Evolutionary conservation across 2,113 vertebrate genomes (phyloP).

Genomic region (Peromyscus leucopus): DNA sequence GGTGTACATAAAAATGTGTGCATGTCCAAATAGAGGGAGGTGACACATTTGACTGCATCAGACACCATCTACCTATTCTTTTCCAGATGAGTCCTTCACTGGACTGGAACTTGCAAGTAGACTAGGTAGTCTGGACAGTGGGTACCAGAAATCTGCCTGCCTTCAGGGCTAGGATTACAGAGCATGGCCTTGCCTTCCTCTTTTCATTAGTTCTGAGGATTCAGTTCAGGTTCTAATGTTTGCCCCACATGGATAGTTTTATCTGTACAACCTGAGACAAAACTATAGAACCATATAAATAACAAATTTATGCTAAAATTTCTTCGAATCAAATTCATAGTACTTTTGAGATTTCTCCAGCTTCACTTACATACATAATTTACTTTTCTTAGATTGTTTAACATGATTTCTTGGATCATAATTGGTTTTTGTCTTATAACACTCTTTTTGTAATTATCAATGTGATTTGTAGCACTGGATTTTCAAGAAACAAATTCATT

Average conservation of each 20-base stretch:
- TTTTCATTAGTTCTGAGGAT: neutral
- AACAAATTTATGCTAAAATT: neutral
- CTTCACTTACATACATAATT: slow-evolving; percentile 11
- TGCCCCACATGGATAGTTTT: neutral
- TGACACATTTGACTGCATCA: neutral
- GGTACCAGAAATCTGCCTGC: too few species aligned
- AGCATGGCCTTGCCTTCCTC: neutral
- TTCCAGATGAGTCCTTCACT: neutral
- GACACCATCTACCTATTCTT: neutral
- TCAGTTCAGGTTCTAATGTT: too few species aligned
- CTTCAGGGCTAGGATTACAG: neutral
- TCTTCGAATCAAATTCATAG: neutral
- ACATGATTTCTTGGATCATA: slow-evolving; percentile 8
- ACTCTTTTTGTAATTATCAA: neutral
- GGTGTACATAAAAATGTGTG: neutral
- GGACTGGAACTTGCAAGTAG: neutral
- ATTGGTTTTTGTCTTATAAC: slow-evolving; percentile 9
- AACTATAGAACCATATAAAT: slow-evolving; percentile 10
- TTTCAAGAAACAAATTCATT: neutral
- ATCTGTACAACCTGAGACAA: neutral
- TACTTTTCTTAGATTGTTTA: slow-evolving; percentile 48
- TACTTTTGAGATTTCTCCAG: neutral
- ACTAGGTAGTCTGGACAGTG: too few species aligned
- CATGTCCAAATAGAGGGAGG: neutral
- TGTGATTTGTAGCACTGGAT: too few species aligned